phyloP scores from a whole-genome alignment of 1,140 invertebrate species.

The Drosophila fuyamai region DNA sequence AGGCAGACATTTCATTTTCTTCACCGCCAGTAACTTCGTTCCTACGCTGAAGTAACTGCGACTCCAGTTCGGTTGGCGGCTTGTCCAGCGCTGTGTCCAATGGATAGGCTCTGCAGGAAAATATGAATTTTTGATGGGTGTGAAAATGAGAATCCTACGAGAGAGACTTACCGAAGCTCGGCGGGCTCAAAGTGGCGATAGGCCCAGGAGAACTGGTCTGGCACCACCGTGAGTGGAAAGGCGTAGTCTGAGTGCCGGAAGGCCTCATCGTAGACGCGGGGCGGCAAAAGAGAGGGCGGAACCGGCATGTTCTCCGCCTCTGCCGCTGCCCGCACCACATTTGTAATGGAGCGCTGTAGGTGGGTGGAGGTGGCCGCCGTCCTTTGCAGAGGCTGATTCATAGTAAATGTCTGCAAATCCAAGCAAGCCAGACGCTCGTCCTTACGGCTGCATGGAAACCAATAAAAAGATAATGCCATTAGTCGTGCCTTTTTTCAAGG shows the following conservation, averaged over 20 bases:
- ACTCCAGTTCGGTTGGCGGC: conserved; percentile 86
- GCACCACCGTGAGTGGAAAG: conserved; percentile 96
- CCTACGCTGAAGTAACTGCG: conserved; percentile 62
- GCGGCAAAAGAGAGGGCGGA: conserved; percentile 54
- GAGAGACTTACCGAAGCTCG: conserved; percentile 87
- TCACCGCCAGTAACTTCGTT: conserved; percentile 6
- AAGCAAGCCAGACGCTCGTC: conserved; percentile 77
- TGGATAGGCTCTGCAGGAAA: conserved; percentile 88
- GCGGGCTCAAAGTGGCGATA: conserved; percentile 89
- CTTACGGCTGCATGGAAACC: conserved; percentile 57
- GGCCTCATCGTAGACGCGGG: conserved; percentile 51
- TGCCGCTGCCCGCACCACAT: conserved; percentile 51
- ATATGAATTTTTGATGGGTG: not conserved
- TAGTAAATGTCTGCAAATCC: conserved; percentile 81
- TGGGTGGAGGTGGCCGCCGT: conserved; percentile 56
- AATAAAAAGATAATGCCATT: not conserved
- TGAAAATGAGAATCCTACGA: too few species aligned
- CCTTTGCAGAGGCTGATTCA: conserved; percentile 66
- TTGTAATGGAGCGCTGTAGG: conserved; percentile 53
- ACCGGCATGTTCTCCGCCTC: conserved; percentile 62
- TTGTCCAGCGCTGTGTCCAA: conserved; percentile 95
- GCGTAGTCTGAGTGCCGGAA: conserved; percentile 48
- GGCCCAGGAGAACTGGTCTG: conserved; percentile 96
- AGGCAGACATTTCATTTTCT: conserved; percentile 4
- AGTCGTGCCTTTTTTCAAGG: not conserved